Conservation (phyloP, 2,113 vertebrate genomes). For the Chloropsis cyanopogon region DNA sequence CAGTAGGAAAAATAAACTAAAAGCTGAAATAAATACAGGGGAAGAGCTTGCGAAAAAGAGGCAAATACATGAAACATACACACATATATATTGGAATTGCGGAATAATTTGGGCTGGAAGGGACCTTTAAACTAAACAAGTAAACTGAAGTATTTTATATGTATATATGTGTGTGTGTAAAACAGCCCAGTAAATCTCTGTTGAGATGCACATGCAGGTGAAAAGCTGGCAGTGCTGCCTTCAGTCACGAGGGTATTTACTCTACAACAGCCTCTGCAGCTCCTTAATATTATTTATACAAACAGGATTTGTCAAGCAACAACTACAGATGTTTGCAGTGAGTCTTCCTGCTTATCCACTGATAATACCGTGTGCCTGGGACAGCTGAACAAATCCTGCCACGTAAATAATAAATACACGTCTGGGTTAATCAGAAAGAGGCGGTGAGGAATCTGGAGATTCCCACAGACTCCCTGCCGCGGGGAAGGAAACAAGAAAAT, state of each 20-base stretch:
- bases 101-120: not conserved
- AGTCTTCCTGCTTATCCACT: not conserved
- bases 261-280: not conserved
- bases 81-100: accelerated
- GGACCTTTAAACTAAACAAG: not conserved
- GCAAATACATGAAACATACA: not conserved
- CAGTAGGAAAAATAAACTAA: not conserved
- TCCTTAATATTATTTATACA: slow-evolving; percentile 7
- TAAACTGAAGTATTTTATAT: not conserved
- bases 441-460: not conserved
- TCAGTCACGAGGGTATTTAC: not conserved
- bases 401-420: not conserved
- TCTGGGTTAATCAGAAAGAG: not conserved
- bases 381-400: not conserved
- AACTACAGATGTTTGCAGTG: not conserved
- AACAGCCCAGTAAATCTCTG: not conserved
- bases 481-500: slow-evolving; percentile 10
- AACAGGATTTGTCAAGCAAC: slow-evolving; percentile 25
- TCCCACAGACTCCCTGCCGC: not conserved
- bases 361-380: not conserved
- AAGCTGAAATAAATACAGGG: not conserved
- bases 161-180: not conserved
- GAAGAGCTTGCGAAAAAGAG: not conserved
- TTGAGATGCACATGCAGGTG: not conserved
- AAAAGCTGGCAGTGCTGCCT: not conserved